Percentiles rank a stretch among this genome's conserved stretches.
Conservation (phyloP, 2,888 invertebrate genomes). For the Caenorhabditis afra region DNA sequence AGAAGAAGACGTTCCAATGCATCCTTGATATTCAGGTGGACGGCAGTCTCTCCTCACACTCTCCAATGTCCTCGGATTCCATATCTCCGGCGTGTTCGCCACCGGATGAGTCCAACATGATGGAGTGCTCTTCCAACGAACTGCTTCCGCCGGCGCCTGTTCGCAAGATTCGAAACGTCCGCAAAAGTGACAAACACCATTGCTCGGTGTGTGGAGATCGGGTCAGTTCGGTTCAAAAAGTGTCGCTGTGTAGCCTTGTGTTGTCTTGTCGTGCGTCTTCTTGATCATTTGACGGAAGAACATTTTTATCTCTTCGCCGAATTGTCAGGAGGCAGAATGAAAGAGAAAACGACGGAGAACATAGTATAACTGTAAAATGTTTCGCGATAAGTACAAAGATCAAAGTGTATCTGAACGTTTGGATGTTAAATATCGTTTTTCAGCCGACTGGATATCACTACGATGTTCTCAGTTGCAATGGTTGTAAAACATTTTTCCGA, state of each 20-base stretch:
- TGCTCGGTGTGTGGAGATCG: slow-evolving; percentile 73
- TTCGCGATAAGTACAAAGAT: slow-evolving; percentile 31
- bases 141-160: slow-evolving; percentile 28
- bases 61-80: slow-evolving; percentile 58
- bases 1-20: slow-evolving; percentile 3
- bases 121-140: slow-evolving; percentile 55
- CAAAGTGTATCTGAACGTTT: slow-evolving; percentile 6
- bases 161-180: slow-evolving; percentile 71
- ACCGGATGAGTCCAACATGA: slow-evolving; percentile 36
- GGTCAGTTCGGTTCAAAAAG: slow-evolving; percentile 56
- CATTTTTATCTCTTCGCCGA: slow-evolving; percentile 47
- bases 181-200: slow-evolving; percentile 68
- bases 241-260: neutral
- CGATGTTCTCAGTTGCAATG: slow-evolving; percentile 72
- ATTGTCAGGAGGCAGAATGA: slow-evolving; percentile 14
- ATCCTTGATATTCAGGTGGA: slow-evolving; percentile 44
- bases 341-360: slow-evolving; percentile 3
- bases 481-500: slow-evolving; percentile 74
- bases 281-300: slow-evolving; percentile 19
- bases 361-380: slow-evolving; percentile 32
- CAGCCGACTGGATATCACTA: slow-evolving; percentile 75
- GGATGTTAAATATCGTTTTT: slow-evolving; percentile 17
- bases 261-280: slow-evolving; percentile 4
- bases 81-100: slow-evolving; percentile 50
- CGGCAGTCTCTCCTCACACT: slow-evolving; percentile 52